Percentiles rank a stretch among this genome's conserved stretches.
These are phyloP conservation scores for Drosophila nigricruria DNA, from an alignment of 2,888 invertebrate species.

Conservation along the genomic window DNA sequence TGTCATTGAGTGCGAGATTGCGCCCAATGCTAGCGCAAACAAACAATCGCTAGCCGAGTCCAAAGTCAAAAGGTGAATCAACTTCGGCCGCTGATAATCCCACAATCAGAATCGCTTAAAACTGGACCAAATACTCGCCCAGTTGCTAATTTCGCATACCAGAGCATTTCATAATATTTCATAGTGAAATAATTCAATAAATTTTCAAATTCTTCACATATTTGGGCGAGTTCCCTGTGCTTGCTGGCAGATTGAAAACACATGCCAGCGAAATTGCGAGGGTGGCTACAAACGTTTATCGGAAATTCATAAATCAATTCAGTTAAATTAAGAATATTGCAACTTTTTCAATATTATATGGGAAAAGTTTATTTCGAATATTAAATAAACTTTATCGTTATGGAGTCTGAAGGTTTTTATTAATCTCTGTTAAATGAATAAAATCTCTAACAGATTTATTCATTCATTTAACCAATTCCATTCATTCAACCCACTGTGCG, in stretches of 20 bases:
- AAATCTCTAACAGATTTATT: background rate
- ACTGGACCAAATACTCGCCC: constrained; percentile 51
- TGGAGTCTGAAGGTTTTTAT: no score
- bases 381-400: no score
- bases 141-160: constrained; percentile 17
- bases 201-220: constrained; percentile 50
- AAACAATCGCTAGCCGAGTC: constrained; percentile 34
- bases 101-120: constrained; percentile 36
- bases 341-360: background rate
- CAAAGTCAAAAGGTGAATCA: constrained; percentile 80
- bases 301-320: background rate
- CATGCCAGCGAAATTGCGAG: constrained; percentile 24
- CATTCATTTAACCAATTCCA: background rate
- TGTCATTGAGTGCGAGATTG: constrained; percentile 47
- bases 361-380: no score
- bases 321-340: background rate
- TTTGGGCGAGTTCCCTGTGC: constrained; percentile 13
- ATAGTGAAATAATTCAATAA: constrained; percentile 27
- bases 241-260: constrained; percentile 47
- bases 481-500: constrained; percentile 1
- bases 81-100: constrained; percentile 64
- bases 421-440: background rate
- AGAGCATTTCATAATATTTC: constrained; percentile 31
- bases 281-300: background rate
- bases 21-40: constrained; percentile 12